These are phyloP conservation scores for Escarpia spicata DNA, from an alignment of 2,888 invertebrate genomes.

Conservation along the genomic window DNA sequence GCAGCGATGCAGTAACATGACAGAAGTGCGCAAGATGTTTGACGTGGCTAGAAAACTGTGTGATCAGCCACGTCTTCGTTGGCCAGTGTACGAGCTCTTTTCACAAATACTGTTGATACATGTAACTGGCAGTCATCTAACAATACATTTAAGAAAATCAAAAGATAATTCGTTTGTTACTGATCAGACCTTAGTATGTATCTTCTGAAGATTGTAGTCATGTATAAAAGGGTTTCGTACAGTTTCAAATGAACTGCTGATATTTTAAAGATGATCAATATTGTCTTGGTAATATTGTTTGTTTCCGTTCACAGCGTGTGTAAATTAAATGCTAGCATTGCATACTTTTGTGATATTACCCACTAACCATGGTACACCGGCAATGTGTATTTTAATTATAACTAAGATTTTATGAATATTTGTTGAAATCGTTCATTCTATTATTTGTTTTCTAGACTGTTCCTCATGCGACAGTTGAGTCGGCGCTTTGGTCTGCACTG, in stretches of 20 bases:
- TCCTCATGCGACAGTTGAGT: conserved; percentile 50
- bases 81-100: conserved; percentile 39
- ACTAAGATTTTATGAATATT: not conserved
- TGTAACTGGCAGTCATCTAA: not conserved
- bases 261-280: too few species aligned
- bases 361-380: not conserved
- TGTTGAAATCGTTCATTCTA: not conserved
- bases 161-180: not conserved
- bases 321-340: too few species aligned
- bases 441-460: conserved; percentile 43
- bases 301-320: too few species aligned
- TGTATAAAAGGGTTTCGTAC: too few species aligned
- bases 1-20: not conserved
- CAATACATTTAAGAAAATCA: not conserved
- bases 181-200: not conserved
- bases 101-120: not conserved
- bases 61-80: conserved; percentile 38
- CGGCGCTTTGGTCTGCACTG: conserved; percentile 48
- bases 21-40: conserved; percentile 37
- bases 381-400: not conserved
- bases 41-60: conserved; percentile 43
- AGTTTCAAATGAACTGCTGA: not conserved
- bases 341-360: not conserved
- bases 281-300: too few species aligned
- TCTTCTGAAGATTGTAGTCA: not conserved